Conservation (phyloP, 2,113 vertebrate species). For the Pachypanchax playfairii region DNA sequence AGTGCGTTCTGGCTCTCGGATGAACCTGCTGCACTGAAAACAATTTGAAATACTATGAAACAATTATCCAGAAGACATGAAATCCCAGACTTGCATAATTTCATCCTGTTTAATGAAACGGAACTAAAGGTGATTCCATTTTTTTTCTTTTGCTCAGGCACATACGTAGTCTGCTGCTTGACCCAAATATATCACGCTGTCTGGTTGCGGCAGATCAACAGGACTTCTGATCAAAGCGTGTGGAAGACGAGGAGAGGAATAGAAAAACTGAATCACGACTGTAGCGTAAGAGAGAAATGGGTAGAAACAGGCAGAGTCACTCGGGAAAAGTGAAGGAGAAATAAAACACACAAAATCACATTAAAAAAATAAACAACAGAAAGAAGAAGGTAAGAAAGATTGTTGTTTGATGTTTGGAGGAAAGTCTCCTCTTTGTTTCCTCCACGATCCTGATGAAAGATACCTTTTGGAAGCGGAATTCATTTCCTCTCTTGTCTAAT, state of each 20-base stretch:
- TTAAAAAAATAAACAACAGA: not conserved
- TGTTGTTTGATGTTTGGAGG: conserved; percentile 4
- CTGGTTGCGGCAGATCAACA: conserved; percentile 49
- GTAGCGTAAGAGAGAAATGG: conserved; percentile 27
- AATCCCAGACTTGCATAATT: conserved; percentile 10
- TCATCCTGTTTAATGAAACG: conserved; percentile 7
- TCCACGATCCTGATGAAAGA: too few relatives aligned
- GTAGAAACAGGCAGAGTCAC: conserved; percentile 13
- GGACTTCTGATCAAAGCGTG: conserved; percentile 60
- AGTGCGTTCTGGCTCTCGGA: too few relatives aligned
- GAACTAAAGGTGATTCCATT: conserved; percentile 11
- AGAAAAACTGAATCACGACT: conserved; percentile 14
- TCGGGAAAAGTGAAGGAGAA: conserved; percentile 6
- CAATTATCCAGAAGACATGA: too few relatives aligned
- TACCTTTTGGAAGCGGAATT: too few relatives aligned
- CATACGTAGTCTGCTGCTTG: conserved; percentile 58
- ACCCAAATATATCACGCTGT: conserved; percentile 68
- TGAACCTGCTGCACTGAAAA: too few relatives aligned
- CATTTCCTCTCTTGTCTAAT: too few relatives aligned
- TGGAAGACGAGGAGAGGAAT: conserved; percentile 23
- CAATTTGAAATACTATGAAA: too few relatives aligned
- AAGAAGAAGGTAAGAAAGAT: conserved; percentile 1
- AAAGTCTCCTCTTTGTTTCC: not conserved
- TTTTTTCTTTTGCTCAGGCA: conserved; percentile 18
- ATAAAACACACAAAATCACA: not conserved